Evolutionary conservation across 2,797 vertebrate genomes (phyloP).

Genomic region (Alauda arvensis): DNA sequence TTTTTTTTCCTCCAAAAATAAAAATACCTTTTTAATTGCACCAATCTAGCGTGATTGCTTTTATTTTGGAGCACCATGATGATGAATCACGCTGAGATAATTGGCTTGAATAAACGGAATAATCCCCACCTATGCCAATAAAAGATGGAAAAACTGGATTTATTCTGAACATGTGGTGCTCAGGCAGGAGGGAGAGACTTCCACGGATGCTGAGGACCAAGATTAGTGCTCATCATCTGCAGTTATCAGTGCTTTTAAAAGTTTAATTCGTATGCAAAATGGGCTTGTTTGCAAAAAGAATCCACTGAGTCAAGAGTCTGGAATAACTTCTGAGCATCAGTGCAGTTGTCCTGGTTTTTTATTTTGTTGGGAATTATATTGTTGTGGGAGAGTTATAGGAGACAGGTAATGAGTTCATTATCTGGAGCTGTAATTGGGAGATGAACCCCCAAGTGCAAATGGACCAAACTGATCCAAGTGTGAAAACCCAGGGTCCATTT

Average conservation of each 20-base stretch:
- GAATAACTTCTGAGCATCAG: background rate
- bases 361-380: background rate
- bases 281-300: background rate
- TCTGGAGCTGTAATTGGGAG: background rate
- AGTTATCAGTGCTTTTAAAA: background rate
- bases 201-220: background rate
- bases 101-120: slow-evolving; percentile 17
- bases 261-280: background rate
- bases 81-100: slow-evolving; percentile 34
- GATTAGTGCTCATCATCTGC: background rate
- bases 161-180: background rate
- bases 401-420: background rate
- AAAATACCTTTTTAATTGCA: slow-evolving; percentile 51
- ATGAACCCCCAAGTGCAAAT: background rate
- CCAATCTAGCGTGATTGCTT: slow-evolving; percentile 39
- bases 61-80: slow-evolving; percentile 51
- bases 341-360: background rate
- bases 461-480: background rate
- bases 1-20: background rate
- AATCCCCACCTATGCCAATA: slow-evolving; percentile 25
- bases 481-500: background rate
- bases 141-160: background rate
- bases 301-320: background rate
- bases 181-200: background rate
- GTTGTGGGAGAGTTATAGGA: background rate